Base-by-base conservation (phyloP, 2,113 vertebrate species). In the Corydoras sp. region DNA sequence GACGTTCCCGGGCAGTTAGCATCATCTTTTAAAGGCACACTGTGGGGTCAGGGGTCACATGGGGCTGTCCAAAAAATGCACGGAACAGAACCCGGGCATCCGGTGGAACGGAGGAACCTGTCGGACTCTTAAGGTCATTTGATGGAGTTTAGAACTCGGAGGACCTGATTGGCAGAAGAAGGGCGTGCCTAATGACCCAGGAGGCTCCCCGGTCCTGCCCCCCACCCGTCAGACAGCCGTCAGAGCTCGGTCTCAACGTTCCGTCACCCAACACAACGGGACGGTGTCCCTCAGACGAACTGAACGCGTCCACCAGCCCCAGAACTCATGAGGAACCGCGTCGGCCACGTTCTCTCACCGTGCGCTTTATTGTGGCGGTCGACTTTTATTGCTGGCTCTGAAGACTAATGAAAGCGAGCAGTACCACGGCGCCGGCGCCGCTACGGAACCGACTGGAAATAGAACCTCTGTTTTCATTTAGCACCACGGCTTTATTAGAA, bases 321-420 rank as follows among this genome's bases (percentile, higher is more conserved):
- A 69, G 18, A 63, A 49, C 51, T 35, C 24, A n/a, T 61, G n/a
- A 58, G n/a, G 24, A 43, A 65, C 18, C 4, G 59, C 58, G 67
- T 58, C 0, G 10, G 7, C 5, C 24, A 43, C 18, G 18, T 24
- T 69, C 50, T 48, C 15, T 43, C 31, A 9, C 9, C 4, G 14
- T 61, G 30, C 32, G 50, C 66, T 76, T 79, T 76, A 69, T 76
- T 73, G 50, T 71, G 15, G n/a, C 48, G 56, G 73, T 66, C 8
- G 58, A 65, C 32, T 71, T 79, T 80, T 74, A 73, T 58, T 53
- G 65, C 29, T 60, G 13, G 51, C 49, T 14, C 63, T n/a, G 55
- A n/a, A 12, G 18, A 9, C 71, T 71, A 73, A 80, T 80, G 62
- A 77, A 65, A 62, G 61, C 58, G 43, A 43, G 58, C 58, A 15